Conservation (phyloP, 2,888 invertebrate species). For the Conchocele bisecta region DNA sequence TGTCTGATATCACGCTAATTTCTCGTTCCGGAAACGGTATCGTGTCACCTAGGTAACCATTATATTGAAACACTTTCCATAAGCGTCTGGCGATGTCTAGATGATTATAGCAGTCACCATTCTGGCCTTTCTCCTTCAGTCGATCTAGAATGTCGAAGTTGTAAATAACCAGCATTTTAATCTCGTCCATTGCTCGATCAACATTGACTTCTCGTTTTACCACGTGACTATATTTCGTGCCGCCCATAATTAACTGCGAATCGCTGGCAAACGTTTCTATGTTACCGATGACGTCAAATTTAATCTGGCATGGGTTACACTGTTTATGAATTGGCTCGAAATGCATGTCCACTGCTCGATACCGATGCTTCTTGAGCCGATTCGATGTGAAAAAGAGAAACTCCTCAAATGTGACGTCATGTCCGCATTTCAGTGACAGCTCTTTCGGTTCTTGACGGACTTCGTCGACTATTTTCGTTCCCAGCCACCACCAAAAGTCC, state of each 20-base stretch:
- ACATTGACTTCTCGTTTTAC: constrained; percentile 14
- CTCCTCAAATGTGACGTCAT: constrained; percentile 64
- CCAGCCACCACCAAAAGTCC: constrained; percentile 61
- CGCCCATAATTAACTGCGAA: constrained; percentile 43
- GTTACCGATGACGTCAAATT: constrained; percentile 53
- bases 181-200: constrained; percentile 40
- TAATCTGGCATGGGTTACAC: constrained; percentile 63
- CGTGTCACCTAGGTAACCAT: constrained; percentile 60
- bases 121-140: background rate
- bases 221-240: constrained; percentile 25
- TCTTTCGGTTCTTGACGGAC: constrained; percentile 13
- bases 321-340: constrained; percentile 56
- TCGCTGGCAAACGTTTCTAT: constrained; percentile 60
- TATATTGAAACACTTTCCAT: constrained; percentile 59
- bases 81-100: constrained; percentile 30
- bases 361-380: background rate
- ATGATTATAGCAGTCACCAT: constrained; percentile 40
- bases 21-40: constrained; percentile 21
- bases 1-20: constrained; percentile 9
- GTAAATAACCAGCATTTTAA: constrained; percentile 43
- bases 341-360: constrained; percentile 50
- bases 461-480: constrained; percentile 27
- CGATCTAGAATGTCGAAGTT: constrained; percentile 44
- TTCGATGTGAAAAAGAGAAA: constrained; percentile 44
- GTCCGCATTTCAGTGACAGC: constrained; percentile 48